Evolutionary conservation across 2,797 vertebrate genomes (phyloP).

Genomic region (Crenuchus spilurus): DNA sequence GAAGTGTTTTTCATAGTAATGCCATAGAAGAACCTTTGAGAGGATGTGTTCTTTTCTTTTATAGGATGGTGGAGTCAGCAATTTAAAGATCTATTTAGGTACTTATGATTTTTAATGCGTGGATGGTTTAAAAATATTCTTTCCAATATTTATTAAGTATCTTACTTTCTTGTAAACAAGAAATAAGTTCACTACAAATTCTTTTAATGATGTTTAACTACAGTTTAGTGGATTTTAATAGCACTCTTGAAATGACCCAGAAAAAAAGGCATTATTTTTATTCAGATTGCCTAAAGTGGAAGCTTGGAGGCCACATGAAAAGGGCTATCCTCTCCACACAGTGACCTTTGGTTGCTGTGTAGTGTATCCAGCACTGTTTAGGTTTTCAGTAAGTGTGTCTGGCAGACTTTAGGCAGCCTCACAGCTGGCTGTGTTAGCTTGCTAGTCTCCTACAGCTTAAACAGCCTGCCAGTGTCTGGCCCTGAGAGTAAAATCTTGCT

Average conservation of each 20-base stretch:
- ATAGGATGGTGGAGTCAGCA: too few species aligned
- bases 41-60: too few species aligned
- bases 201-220: slow-evolving; percentile 1
- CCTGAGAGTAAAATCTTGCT: slow-evolving; percentile 40
- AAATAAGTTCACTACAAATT: background rate
- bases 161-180: too few species aligned
- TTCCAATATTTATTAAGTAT: too few species aligned
- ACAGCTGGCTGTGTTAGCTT: slow-evolving; percentile 24
- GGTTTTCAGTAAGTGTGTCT: slow-evolving; percentile 40
- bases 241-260: background rate
- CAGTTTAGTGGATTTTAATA: background rate
- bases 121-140: too few species aligned
- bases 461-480: slow-evolving; percentile 51
- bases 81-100: too few species aligned
- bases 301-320: background rate
- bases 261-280: slow-evolving; percentile 6
- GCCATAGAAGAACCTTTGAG: too few species aligned
- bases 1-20: too few species aligned
- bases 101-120: too few species aligned
- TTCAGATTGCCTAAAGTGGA: background rate
- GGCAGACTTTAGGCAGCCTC: slow-evolving; percentile 33
- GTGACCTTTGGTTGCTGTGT: slow-evolving; percentile 40
- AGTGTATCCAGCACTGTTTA: slow-evolving; percentile 30
- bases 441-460: slow-evolving; percentile 13
- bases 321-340: slow-evolving; percentile 11